These are phyloP conservation scores for Drosophila burlai DNA, from an alignment of 1,140 invertebrate species.

Conservation along the genomic window DNA sequence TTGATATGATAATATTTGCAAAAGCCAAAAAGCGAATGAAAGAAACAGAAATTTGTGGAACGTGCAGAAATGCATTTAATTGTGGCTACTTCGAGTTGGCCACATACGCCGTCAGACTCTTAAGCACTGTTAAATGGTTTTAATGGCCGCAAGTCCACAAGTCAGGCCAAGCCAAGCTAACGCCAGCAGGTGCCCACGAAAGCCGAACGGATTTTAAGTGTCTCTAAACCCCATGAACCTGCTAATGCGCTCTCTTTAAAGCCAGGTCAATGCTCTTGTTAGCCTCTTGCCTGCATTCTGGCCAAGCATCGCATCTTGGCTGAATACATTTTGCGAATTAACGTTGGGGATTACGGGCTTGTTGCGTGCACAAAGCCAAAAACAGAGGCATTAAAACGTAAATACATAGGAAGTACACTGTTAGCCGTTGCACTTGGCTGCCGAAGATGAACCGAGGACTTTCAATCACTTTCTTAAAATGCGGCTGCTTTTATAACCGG, in stretches of 20 bases:
- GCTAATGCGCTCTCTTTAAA: neutral
- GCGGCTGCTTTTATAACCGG: slow-evolving; percentile 39
- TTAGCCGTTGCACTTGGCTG: slow-evolving; percentile 52
- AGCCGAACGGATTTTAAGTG: slow-evolving; percentile 54
- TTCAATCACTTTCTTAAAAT: slow-evolving; percentile 30
- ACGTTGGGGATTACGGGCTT: neutral
- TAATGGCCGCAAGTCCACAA: slow-evolving; percentile 21
- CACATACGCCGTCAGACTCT: slow-evolving; percentile 67
- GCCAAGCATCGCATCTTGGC: neutral
- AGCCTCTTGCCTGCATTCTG: slow-evolving; percentile 11
- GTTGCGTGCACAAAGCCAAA: slow-evolving; percentile 44
- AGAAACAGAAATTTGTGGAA: slow-evolving; percentile 50
- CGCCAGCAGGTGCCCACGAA: slow-evolving; percentile 50
- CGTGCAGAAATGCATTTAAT: slow-evolving; percentile 81
- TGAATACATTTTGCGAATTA: slow-evolving; percentile 17
- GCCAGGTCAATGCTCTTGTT: slow-evolving; percentile 26
- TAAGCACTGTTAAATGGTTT: slow-evolving; percentile 60
- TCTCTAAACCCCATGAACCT: slow-evolving; percentile 43
- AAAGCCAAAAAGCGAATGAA: slow-evolving; percentile 25
- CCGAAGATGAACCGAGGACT: slow-evolving; percentile 55
- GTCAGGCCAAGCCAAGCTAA: neutral
- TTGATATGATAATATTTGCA: slow-evolving; percentile 40
- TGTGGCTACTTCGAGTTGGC: slow-evolving; percentile 59
- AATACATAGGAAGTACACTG: slow-evolving; percentile 41
- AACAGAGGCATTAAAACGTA: slow-evolving; percentile 8